A percentile compares a stretch with the other conserved stretches of the same genome.
These are phyloP conservation scores for Pheosia gnoma DNA, from an alignment of 2,888 invertebrate species.

Conservation along the genomic window DNA sequence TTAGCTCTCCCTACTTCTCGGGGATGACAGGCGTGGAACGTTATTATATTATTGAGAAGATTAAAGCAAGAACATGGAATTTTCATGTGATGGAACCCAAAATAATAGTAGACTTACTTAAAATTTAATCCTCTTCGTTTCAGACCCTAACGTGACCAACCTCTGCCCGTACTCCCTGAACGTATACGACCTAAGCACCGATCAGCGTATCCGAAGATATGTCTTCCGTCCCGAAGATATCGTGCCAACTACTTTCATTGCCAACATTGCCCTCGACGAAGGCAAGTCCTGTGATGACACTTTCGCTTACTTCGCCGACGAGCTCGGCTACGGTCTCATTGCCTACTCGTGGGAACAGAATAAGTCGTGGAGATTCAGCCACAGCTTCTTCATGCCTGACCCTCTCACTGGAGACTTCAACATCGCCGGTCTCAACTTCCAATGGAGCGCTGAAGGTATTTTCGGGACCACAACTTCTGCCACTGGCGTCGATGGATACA, in stretches of 20 bases:
- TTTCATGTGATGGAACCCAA: no score
- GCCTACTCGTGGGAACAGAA: slow-evolving; percentile 91
- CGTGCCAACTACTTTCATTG: slow-evolving; percentile 91
- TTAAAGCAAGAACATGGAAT: no score
- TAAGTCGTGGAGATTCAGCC: slow-evolving; percentile 91
- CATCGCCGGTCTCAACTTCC: slow-evolving; percentile 92
- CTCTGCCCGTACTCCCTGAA: slow-evolving; percentile 92
- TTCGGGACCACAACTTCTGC: slow-evolving; percentile 91
- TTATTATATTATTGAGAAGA: no score
- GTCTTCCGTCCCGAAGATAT: slow-evolving; percentile 89
- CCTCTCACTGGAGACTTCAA: slow-evolving; percentile 91
- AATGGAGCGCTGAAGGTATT: slow-evolving; percentile 93
- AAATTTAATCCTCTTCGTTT: slow-evolving; percentile 29
- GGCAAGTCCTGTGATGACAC: slow-evolving; percentile 90
- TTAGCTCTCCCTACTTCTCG: no score
- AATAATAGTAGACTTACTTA: no score
- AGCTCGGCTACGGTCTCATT: slow-evolving; percentile 91
- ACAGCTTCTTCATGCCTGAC: slow-evolving; percentile 92
- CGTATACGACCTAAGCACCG: slow-evolving; percentile 90
- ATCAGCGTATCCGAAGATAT: slow-evolving; percentile 87
- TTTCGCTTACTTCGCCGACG: slow-evolving; percentile 92
- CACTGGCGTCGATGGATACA: slow-evolving; percentile 86
- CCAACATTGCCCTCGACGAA: slow-evolving; percentile 93
- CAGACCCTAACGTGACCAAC: slow-evolving; percentile 84
- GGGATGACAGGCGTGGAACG: no score